Evolutionary conservation across 2,888 invertebrate genomes (phyloP).

Genomic region (Laothoe populi): DNA sequence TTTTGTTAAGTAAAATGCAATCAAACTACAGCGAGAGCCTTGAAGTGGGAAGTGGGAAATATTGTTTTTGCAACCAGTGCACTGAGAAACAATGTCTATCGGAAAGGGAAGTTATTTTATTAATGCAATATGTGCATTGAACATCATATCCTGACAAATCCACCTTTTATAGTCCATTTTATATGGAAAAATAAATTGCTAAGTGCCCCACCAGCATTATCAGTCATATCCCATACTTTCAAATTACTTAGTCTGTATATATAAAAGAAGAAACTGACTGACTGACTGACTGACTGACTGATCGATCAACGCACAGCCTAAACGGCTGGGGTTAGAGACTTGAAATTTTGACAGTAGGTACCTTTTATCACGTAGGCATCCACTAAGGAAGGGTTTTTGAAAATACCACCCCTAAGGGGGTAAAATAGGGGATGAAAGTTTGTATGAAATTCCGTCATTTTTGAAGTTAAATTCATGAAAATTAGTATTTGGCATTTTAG

Average conservation of each 20-base stretch:
- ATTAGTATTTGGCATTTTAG: too few species aligned
- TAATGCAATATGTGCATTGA: neutral
- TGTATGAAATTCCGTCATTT: too few species aligned
- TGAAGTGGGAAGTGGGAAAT: constrained; percentile 33
- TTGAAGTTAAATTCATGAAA: too few species aligned
- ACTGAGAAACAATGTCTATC: constrained; percentile 2
- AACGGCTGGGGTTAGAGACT: too few species aligned
- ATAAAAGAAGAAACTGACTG: too few species aligned
- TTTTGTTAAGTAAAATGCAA: constrained; percentile 49
- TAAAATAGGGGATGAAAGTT: too few species aligned
- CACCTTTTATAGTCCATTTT: neutral
- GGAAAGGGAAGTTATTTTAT: constrained; percentile 26
- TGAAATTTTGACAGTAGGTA: too few species aligned
- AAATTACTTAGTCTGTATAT: neutral
- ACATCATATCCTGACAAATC: neutral
- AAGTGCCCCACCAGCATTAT: neutral
- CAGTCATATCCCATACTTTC: neutral
- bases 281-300: too few species aligned
- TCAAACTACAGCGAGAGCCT: constrained; percentile 35
- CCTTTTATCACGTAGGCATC: too few species aligned
- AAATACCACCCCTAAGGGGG: too few species aligned
- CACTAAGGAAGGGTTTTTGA: too few species aligned
- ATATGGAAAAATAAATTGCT: neutral
- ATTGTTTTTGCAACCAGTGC: constrained; percentile 30
- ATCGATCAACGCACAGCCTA: too few species aligned